A percentile compares a stretch with the other conserved stretches of the same genome.
These are phyloP conservation scores for Pyrochroa serraticornis DNA, from an alignment of 2,888 invertebrate genomes.

Conservation along the genomic window DNA sequence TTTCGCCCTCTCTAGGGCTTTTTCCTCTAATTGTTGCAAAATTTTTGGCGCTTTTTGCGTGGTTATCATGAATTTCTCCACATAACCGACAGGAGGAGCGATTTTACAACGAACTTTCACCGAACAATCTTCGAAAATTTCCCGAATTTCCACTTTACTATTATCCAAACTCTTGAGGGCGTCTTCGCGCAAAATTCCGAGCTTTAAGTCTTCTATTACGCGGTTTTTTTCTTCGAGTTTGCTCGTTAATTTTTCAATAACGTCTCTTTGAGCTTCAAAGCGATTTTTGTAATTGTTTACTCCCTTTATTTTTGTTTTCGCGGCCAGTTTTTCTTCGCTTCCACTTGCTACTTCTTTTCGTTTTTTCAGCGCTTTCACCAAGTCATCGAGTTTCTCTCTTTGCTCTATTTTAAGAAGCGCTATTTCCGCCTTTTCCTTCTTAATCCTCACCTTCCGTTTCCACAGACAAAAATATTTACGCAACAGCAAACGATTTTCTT, in stretches of 20 bases:
- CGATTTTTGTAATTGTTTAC: conserved; percentile 51
- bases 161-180: conserved; percentile 65
- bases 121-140: conserved; percentile 56
- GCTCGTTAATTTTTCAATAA: conserved; percentile 73
- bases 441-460: conserved; percentile 31
- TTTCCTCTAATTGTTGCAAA: conserved; percentile 73
- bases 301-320: conserved; percentile 4
- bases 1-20: conserved; percentile 68
- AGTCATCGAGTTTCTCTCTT: conserved; percentile 44
- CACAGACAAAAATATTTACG: conserved; percentile 41
- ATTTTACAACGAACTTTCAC: conserved; percentile 58
- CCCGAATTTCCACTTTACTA: conserved; percentile 63
- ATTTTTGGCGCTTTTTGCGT: conserved; percentile 71
- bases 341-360: conserved; percentile 14
- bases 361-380: conserved; percentile 43
- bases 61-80: conserved; percentile 53
- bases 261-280: conserved; percentile 72
- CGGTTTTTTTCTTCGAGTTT: conserved; percentile 75
- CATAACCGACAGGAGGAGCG: conserved; percentile 58
- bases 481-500: conserved; percentile 7
- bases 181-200: conserved; percentile 72
- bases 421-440: conserved; percentile 29
- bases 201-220: conserved; percentile 74
- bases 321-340: conserved; percentile 4
- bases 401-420: conserved; percentile 28